A percentile compares a stretch with the other conserved stretches of the same genome.
Evolutionary conservation across 2,113 vertebrate species (phyloP).

Genomic region (Ahaetulla prasina): DNA sequence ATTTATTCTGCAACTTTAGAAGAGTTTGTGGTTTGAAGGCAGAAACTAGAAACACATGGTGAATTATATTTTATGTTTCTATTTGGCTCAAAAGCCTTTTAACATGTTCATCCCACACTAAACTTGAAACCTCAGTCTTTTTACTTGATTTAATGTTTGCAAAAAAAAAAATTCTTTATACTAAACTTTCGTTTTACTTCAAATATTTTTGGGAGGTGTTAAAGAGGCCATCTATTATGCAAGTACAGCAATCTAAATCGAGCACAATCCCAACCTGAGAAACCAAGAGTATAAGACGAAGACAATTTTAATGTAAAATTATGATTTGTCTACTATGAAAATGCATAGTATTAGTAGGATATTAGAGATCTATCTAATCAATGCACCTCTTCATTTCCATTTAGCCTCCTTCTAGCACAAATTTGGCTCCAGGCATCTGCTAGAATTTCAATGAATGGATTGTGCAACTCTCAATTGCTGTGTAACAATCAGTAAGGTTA

Average conservation of each 20-base stretch:
- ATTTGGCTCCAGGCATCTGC: slow-evolving; percentile 6
- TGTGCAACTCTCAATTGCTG: neutral
- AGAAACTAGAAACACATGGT: neutral
- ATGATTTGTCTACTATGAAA: neutral
- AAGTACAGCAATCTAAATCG: neutral
- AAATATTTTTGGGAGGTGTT: neutral
- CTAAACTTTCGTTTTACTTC: neutral
- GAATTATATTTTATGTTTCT: neutral
- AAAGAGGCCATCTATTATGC: neutral
- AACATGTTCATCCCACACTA: neutral
- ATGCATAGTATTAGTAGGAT: neutral
- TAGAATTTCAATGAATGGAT: neutral
- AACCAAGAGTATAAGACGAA: neutral
- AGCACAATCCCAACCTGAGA: neutral
- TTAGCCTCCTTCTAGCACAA: neutral
- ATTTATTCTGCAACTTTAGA: neutral
- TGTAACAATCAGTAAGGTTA: neutral
- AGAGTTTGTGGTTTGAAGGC: neutral
- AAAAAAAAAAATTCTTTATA: neutral
- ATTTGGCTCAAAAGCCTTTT: neutral
- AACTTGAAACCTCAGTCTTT: neutral
- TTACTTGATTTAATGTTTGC: neutral
- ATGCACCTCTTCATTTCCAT: neutral
- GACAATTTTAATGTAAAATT: neutral
- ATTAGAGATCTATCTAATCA: neutral